These are phyloP conservation scores for Pasiphila rectangulata DNA, from an alignment of 2,888 invertebrate species.

Conservation along the genomic window DNA sequence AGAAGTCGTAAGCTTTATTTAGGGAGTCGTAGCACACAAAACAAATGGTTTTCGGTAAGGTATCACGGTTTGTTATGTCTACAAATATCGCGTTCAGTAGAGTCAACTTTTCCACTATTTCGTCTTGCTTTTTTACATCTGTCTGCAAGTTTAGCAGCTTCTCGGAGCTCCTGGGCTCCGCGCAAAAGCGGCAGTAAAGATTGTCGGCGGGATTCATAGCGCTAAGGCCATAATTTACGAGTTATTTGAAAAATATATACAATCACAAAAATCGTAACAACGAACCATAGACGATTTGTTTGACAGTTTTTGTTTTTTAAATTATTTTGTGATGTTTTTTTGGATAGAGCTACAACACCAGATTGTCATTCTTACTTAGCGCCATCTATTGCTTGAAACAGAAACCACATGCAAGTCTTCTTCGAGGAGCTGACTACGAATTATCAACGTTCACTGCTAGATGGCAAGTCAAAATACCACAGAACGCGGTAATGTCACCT, in stretches of 20 bases:
- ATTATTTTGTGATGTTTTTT: neutral
- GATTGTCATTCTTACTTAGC: no score
- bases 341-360: neutral
- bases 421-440: no score
- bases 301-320: neutral
- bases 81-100: constrained; percentile 65
- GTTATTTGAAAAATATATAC: neutral
- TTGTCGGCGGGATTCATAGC: constrained; percentile 47
- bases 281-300: neutral
- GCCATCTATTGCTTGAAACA: no score
- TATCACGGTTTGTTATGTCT: constrained; percentile 50
- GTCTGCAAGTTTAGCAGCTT: constrained; percentile 53
- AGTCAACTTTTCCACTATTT: constrained; percentile 50
- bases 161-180: constrained; percentile 52
- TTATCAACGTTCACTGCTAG: no score
- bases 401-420: no score
- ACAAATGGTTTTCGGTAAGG: constrained; percentile 63
- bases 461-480: no score
- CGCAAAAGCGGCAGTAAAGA: constrained; percentile 63
- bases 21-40: constrained; percentile 62
- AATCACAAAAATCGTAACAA: constrained; percentile 2
- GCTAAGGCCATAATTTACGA: constrained; percentile 16
- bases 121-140: constrained; percentile 48
- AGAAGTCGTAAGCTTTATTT: constrained; percentile 61
- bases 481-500: no score